A percentile compares a stretch with the other conserved stretches of the same genome.
phyloP scores from a whole-genome alignment of 2,888 invertebrate species.

The Agonum fuliginosum region DNA sequence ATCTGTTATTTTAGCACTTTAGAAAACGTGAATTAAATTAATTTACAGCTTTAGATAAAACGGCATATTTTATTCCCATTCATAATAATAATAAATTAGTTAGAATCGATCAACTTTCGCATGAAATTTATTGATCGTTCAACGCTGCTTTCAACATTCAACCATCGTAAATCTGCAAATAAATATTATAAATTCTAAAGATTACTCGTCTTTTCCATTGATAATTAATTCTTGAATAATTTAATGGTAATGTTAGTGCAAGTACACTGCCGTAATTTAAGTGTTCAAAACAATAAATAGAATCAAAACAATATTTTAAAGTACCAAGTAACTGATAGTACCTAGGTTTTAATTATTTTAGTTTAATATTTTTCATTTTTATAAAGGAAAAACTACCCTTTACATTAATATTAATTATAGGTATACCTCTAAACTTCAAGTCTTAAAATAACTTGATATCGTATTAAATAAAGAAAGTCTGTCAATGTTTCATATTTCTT shows the following conservation, averaged over 20 bases:
- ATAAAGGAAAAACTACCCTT: too few species aligned
- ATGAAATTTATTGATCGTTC: conserved; percentile 8
- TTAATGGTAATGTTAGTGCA: not conserved
- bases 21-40: conserved; percentile 2
- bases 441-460: too few species aligned
- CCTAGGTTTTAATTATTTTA: too few species aligned
- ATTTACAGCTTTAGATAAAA: conserved; percentile 16
- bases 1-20: conserved; percentile 22
- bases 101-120: conserved; percentile 30
- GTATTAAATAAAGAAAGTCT: too few species aligned
- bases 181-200: conserved; percentile 27
- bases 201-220: conserved; percentile 27
- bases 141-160: conserved; percentile 3
- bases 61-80: conserved; percentile 2
- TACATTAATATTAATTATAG: too few species aligned
- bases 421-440: too few species aligned
- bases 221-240: not conserved
- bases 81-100: conserved; percentile 10
- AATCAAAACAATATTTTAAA: too few species aligned
- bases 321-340: too few species aligned
- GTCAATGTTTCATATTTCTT: too few species aligned
- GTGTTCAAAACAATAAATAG: too few species aligned
- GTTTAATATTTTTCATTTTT: too few species aligned
- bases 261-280: too few species aligned
- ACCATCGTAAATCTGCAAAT: not conserved